Percentiles rank a stretch among this genome's conserved stretches.
These are phyloP conservation scores for Dorcus parallelipipedus DNA, from an alignment of 2,888 invertebrate genomes.

Conservation along the genomic window DNA sequence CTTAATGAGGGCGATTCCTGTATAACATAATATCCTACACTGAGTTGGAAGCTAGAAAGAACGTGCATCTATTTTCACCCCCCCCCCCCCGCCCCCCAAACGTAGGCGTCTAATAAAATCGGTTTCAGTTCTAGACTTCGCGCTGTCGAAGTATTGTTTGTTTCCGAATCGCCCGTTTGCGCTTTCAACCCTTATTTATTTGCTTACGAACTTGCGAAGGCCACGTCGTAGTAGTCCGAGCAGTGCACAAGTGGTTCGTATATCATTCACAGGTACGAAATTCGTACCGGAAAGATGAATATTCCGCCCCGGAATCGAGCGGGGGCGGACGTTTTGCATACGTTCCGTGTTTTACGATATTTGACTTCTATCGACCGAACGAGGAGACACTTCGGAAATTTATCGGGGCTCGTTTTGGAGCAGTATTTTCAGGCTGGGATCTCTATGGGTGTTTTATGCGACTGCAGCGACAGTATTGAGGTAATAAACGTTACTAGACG, in stretches of 20 bases:
- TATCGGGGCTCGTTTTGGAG: neutral
- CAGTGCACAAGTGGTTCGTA: neutral
- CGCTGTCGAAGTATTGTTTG: no score
- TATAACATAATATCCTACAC: no score
- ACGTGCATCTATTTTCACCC: no score
- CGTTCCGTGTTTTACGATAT: neutral
- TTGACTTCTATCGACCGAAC: neutral
- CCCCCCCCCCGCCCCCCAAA: no score
- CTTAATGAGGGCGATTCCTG: no score
- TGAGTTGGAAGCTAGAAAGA: no score
- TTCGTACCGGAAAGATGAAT: neutral
- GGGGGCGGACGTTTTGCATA: neutral
- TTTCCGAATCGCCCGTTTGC: no score
- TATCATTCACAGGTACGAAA: neutral
- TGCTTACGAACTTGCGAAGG: no score
- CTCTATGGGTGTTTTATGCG: neutral
- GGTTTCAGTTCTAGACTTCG: no score
- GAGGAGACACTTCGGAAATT: neutral
- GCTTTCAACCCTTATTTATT: no score
- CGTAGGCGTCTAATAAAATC: no score
- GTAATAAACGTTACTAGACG: neutral
- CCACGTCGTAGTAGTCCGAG: no score
- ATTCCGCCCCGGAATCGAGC: neutral
- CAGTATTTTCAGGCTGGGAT: neutral
- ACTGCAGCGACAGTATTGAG: neutral